Evolutionary conservation across 2,888 invertebrate genomes (phyloP).

Genomic region (Ischnus inquisitorius): DNA sequence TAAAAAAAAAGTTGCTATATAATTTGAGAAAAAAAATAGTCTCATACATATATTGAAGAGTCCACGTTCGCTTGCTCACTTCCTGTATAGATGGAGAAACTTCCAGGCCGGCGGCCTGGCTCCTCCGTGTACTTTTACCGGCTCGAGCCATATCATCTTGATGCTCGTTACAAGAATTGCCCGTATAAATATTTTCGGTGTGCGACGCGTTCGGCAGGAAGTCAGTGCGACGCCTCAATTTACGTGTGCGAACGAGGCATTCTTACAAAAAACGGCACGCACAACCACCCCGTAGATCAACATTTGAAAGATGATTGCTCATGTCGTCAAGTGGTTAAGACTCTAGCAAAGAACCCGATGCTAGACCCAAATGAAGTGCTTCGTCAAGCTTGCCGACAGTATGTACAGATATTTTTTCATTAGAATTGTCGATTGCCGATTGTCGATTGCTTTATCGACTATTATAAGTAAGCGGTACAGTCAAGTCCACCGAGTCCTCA

Average conservation of each 20-base stretch:
- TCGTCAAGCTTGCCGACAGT: constrained; percentile 3
- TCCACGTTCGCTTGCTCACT: too few relatives aligned
- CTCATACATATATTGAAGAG: too few relatives aligned
- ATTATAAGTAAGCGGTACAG: too few relatives aligned
- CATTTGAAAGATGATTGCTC: neutral
- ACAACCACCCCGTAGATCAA: neutral
- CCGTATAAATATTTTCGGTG: neutral
- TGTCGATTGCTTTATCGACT: neutral
- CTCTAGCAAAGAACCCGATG: neutral
- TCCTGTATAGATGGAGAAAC: neutral
- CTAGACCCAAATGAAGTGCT: neutral
- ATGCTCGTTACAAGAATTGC: neutral
- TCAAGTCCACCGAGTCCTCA: too few relatives aligned
- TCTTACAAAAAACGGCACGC: neutral
- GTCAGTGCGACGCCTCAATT: neutral
- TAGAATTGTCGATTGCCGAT: neutral
- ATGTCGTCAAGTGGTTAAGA: neutral
- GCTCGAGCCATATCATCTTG: neutral
- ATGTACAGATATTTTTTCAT: neutral
- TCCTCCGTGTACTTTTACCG: neutral
- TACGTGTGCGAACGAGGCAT: neutral
- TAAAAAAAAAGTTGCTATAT: too few relatives aligned
- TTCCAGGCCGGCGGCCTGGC: neutral
- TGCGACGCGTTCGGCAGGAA: neutral
- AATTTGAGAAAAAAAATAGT: too few relatives aligned